Percentiles rank a stretch among this genome's conserved stretches.
phyloP scores from a whole-genome alignment of 2,113 vertebrate species.

The Pipra filicauda region DNA sequence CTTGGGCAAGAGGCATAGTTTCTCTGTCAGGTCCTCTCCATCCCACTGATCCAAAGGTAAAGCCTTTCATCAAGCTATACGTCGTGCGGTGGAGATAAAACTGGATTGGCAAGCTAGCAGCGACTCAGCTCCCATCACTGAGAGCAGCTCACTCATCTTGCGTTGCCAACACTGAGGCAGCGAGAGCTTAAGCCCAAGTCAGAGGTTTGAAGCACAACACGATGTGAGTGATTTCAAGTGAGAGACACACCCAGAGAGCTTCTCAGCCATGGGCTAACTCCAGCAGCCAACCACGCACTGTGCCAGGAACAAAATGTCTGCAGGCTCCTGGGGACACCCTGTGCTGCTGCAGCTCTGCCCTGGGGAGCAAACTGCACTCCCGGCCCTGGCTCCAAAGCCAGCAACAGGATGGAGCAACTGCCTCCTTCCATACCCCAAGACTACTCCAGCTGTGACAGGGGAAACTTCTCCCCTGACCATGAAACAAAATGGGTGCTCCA shows the following conservation, averaged over 20 bases:
- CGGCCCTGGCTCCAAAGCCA: fast-evolving
- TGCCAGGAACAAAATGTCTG: background rate
- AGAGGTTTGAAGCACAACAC: background rate
- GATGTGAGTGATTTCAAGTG: background rate
- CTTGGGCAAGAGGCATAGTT: background rate
- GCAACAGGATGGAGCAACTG: fast-evolving
- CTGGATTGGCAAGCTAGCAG: background rate
- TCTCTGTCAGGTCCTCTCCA: background rate
- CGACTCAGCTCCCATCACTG: background rate
- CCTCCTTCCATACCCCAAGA: background rate
- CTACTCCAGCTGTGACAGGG: too few relatives aligned
- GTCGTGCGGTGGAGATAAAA: background rate
- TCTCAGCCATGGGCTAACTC: background rate
- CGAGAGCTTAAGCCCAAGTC: background rate
- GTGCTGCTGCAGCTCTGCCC: background rate
- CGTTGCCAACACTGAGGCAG: background rate
- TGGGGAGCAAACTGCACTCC: fast-evolving
- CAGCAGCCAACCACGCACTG: background rate
- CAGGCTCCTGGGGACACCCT: background rate
- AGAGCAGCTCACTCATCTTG: background rate
- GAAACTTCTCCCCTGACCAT: background rate
- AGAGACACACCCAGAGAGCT: background rate
- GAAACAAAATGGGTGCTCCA: fast-evolving
- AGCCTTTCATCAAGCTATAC: background rate
- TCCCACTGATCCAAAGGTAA: background rate